Evolutionary conservation across 2,113 vertebrate genomes (phyloP), one percentile per base, ranked within the genome.

Genomic region (Excalfactoria chinensis): DNA sequence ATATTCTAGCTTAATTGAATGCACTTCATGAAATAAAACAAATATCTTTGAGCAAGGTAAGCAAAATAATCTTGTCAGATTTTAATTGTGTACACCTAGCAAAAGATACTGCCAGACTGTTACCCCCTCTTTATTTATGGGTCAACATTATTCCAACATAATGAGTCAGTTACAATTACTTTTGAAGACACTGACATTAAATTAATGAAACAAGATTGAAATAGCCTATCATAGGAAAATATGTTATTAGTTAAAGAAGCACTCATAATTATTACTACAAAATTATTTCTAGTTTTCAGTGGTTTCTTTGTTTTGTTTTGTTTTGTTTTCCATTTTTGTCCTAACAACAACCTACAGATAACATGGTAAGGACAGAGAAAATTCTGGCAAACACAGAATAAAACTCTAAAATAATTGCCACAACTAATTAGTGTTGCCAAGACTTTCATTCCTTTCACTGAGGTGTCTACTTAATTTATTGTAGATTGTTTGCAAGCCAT

Each of bases 391-490:
- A 91, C 53, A 69, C 72, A 89, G 82, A 25, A 89, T 89, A 91
- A 93, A 95, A 87, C 82, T 95, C 93, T 89, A 83, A 94, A 93
- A 94, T 94, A 95, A 95, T 96, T 96, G 90, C 88, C 93, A 95
- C 80, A 94, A 90, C 82, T 95, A 94, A 91, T 91, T 87, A 95
- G 82, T 21, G 71, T 93, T 95, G 95, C 85, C 55, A 95, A 87
- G 93, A 93, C 28, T 93, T 93, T 91, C 93, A 91, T 89, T 49
- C 74, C 63, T 78, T 89, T 93, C 58, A 44, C 4, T 0, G 68
- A 93, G 44, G 32, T 95, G 95, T 94, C 92, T 92, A 63, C 77
- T 95, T 96, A 95, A 96, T 96, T 95, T 96, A 94, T 95, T 90
- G 86, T 79, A 94, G 94, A 86, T 90, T 84, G 89, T 94, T 94